Evolutionary conservation across 1,140 invertebrate genomes (phyloP).

Genomic region (Ridgeia piscesae): DNA sequence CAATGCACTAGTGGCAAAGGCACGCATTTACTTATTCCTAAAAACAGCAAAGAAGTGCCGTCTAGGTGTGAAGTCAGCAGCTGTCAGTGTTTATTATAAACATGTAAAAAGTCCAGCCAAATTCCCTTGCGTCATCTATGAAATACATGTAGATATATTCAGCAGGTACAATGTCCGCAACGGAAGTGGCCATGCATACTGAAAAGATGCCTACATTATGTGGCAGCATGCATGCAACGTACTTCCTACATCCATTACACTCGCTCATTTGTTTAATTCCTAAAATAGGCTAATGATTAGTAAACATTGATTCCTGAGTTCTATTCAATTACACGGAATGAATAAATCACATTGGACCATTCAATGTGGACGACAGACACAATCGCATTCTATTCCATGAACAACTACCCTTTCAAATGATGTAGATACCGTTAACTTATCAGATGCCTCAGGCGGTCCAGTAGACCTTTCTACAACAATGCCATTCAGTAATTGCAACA

Average conservation of each 20-base stretch:
- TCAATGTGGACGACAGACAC: neutral
- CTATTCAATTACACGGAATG: neutral
- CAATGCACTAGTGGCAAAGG: neutral
- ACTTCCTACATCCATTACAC: neutral
- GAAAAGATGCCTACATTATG: too few species aligned
- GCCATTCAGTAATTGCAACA: neutral
- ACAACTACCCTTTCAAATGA: neutral
- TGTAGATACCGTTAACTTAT: neutral
- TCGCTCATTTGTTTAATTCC: neutral
- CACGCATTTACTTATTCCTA: neutral
- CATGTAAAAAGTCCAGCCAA: neutral
- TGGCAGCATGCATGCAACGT: neutral
- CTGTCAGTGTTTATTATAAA: neutral
- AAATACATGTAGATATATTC: neutral
- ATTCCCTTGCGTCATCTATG: neutral
- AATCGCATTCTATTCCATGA: neutral
- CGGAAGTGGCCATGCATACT: neutral
- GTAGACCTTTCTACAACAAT: neutral
- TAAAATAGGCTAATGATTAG: neutral
- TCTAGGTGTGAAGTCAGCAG: neutral
- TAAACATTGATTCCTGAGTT: neutral
- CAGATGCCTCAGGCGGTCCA: neutral
- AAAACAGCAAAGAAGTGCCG: neutral
- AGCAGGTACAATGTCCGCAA: neutral
- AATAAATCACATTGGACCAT: neutral